These are phyloP conservation scores for Eupithecia abbreviata DNA, from an alignment of 2,888 invertebrate genomes.

Conservation along the genomic window DNA sequence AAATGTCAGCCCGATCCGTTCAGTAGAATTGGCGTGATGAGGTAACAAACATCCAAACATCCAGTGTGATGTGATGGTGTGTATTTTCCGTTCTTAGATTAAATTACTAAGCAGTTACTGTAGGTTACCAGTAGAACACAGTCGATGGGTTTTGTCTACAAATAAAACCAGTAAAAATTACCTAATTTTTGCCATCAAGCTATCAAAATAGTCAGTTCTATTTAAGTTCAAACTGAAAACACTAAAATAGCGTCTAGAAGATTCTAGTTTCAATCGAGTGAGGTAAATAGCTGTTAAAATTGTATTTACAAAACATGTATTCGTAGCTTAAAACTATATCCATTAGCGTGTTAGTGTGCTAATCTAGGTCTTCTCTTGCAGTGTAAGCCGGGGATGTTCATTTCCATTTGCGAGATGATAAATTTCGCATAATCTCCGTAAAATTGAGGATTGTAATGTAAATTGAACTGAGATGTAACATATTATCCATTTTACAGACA, in stretches of 20 bases:
- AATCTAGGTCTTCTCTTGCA: background rate
- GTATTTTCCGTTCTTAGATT: background rate
- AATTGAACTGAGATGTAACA: background rate
- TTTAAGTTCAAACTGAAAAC: background rate
- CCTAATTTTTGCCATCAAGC: background rate
- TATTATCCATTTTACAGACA: background rate
- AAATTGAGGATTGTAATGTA: conserved; percentile 12
- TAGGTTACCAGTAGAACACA: background rate
- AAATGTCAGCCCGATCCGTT: too few relatives aligned
- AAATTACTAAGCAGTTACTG: background rate
- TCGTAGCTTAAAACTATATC: too few relatives aligned
- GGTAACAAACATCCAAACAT: too few relatives aligned
- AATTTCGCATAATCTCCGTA: conserved; percentile 13
- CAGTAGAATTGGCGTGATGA: too few relatives aligned
- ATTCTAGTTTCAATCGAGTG: background rate
- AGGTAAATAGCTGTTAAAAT: background rate
- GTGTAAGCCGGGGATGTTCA: conserved; percentile 3
- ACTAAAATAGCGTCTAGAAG: background rate
- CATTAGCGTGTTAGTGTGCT: background rate
- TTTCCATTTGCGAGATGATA: conserved; percentile 18
- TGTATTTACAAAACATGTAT: background rate
- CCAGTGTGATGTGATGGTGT: background rate
- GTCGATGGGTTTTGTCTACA: background rate
- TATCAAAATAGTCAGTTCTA: background rate
- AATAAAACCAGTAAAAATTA: background rate